These are phyloP conservation scores for Abscondita cerata DNA, from an alignment of 2,888 invertebrate species.

Conservation along the genomic window DNA sequence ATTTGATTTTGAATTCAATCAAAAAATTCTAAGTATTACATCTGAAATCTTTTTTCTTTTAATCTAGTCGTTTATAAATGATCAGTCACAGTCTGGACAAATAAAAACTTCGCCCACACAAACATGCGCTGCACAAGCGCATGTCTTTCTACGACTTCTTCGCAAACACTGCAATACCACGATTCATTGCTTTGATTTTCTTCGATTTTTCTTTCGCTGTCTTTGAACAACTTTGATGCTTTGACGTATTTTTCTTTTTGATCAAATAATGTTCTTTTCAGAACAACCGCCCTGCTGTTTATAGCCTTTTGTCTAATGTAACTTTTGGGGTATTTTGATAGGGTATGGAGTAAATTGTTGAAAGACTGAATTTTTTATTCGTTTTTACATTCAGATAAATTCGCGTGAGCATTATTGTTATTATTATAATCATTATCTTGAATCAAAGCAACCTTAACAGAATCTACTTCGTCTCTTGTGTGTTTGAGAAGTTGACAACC, in stretches of 20 bases:
- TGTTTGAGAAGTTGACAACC: conserved; percentile 4
- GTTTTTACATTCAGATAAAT: background rate
- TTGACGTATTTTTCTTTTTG: background rate
- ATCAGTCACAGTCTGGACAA: background rate
- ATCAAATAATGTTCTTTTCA: background rate
- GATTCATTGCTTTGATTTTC: no score
- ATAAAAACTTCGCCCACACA: background rate
- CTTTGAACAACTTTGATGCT: no score
- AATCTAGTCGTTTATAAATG: background rate
- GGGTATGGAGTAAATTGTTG: background rate
- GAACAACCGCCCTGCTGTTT: background rate
- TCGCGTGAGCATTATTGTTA: background rate
- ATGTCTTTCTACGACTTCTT: no score
- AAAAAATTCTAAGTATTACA: no score
- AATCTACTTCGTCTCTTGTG: conserved; percentile 2
- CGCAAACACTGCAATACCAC: no score
- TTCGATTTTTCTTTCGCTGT: no score
- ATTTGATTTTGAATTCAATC: no score
- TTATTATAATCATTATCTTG: background rate
- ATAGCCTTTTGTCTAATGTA: background rate
- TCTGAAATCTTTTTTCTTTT: no score
- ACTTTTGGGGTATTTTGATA: background rate
- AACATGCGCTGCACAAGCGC: no score
- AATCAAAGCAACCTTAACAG: conserved; percentile 9
- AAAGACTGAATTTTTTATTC: background rate